phyloP scores from a whole-genome alignment of 1,140 invertebrate genomes.

The Condylostylus longicornis region DNA sequence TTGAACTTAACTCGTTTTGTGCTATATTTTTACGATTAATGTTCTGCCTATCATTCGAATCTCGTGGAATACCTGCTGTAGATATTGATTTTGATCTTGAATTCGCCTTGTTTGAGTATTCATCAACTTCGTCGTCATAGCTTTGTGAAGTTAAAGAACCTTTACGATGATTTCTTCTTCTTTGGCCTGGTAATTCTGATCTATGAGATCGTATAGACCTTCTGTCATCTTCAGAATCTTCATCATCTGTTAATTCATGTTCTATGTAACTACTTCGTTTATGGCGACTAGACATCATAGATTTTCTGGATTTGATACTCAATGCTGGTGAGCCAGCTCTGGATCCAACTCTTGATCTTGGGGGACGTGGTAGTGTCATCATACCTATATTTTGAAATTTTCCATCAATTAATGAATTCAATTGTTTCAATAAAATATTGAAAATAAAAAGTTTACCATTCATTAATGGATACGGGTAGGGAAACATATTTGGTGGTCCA shows the following conservation, averaged over 20 bases:
- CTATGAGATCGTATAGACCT: conserved; percentile 32
- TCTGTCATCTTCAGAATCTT: conserved; percentile 39
- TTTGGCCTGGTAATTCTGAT: conserved; percentile 25
- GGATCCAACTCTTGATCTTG: conserved; percentile 35
- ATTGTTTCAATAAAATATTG: not conserved
- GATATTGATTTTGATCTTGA: conserved; percentile 7
- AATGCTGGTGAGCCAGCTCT: conserved; percentile 51
- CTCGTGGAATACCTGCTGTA: not conserved
- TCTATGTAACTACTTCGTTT: conserved; percentile 33
- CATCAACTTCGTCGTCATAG: conserved; percentile 20
- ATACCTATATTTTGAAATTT: conserved; percentile 12
- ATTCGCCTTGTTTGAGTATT: conserved; percentile 11
- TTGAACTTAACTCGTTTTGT: not conserved
- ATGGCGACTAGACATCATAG: conserved; percentile 32
- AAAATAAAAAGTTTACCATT: conserved; percentile 14
- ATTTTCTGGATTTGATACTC: conserved; percentile 50
- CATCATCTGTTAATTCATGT: conserved; percentile 37
- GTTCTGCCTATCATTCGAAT: conserved; percentile 23
- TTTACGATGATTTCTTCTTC: conserved; percentile 16
- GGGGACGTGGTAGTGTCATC: conserved; percentile 23
- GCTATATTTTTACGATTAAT: conserved; percentile 5
- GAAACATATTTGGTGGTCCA: conserved; percentile 25
- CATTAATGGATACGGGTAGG: conserved; percentile 21
- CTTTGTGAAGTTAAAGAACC: conserved; percentile 28
- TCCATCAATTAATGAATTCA: not conserved